These are phyloP conservation scores for Scleropages formosus DNA, from an alignment of 2,797 vertebrate species.

Conservation along the genomic window DNA sequence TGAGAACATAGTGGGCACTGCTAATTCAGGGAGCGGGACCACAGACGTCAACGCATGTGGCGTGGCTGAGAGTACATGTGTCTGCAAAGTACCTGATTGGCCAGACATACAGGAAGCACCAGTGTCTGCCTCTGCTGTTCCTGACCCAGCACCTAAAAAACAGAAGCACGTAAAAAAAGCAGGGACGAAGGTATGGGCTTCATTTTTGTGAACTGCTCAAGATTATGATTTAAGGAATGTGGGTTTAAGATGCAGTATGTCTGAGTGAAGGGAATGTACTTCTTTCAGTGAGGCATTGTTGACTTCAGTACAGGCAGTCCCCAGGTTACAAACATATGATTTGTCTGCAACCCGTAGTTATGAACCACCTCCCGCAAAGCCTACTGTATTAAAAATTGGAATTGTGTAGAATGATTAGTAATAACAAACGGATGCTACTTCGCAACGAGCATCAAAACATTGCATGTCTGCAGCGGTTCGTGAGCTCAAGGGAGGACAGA, in stretches of 20 bases:
- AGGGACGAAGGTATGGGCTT: slow-evolving; percentile 69
- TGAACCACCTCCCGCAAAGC: too few relatives aligned
- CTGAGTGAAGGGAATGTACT: slow-evolving; percentile 34
- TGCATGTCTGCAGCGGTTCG: too few relatives aligned
- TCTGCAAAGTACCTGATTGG: slow-evolving; percentile 55
- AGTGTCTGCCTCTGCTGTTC: slow-evolving; percentile 31
- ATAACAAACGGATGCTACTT: too few relatives aligned
- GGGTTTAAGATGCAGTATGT: slow-evolving; percentile 47
- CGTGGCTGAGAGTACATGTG: slow-evolving; percentile 31
- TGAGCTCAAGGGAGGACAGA: too few relatives aligned
- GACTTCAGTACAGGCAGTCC: not conserved
- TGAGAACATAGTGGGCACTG: not conserved
- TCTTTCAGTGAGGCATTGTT: slow-evolving; percentile 17
- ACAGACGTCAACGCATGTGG: slow-evolving; percentile 36
- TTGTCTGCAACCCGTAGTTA: too few relatives aligned
- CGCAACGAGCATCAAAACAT: too few relatives aligned
- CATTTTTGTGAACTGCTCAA: slow-evolving; percentile 58
- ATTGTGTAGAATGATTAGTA: too few relatives aligned
- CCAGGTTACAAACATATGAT: too few relatives aligned
- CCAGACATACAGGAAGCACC: slow-evolving; percentile 38
- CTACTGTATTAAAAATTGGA: too few relatives aligned
- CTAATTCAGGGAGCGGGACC: not conserved
- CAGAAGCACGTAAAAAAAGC: slow-evolving; percentile 67
- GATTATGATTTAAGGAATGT: slow-evolving; percentile 41
- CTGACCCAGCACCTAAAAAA: slow-evolving; percentile 56